Percentiles rank a stretch among this genome's conserved stretches.
Conservation (phyloP, 1,140 invertebrate genomes). For the Sesamia nonagrioides region DNA sequence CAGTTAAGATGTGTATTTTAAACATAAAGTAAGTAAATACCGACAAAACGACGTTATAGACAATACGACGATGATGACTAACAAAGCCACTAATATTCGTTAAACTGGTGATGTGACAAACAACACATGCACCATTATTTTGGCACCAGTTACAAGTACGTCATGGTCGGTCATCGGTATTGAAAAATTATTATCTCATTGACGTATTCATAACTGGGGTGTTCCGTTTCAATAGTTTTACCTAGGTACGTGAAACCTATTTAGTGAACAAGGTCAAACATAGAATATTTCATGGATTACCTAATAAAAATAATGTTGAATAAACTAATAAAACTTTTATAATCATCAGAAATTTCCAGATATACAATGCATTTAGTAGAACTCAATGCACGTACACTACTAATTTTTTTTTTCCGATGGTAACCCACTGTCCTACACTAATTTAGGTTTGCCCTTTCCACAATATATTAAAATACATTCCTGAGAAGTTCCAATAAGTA, state of each 20-base stretch:
- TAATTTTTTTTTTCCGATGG: too few species aligned
- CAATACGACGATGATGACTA: slow-evolving; percentile 25
- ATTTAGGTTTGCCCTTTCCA: too few species aligned
- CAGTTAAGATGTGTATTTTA: neutral
- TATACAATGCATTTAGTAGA: too few species aligned
- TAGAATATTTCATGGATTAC: too few species aligned
- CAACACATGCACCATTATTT: slow-evolving; percentile 31
- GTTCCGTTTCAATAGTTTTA: neutral
- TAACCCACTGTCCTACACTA: too few species aligned
- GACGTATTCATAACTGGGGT: slow-evolving; percentile 1
- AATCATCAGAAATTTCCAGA: too few species aligned
- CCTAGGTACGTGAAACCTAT: neutral
- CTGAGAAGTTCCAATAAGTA: too few species aligned
- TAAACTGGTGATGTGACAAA: slow-evolving; percentile 31
- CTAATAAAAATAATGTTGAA: too few species aligned
- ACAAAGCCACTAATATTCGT: slow-evolving; percentile 1
- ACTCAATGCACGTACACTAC: too few species aligned
- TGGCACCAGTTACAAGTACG: slow-evolving; percentile 24
- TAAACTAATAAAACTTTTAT: too few species aligned
- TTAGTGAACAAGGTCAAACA: too few species aligned
- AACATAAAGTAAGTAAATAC: neutral
- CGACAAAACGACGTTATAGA: neutral
- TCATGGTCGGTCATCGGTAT: slow-evolving; percentile 48
- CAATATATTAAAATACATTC: too few species aligned
- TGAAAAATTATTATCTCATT: slow-evolving; percentile 44